Percentiles rank a stretch among this genome's conserved stretches.
Evolutionary conservation across 2,797 vertebrate genomes (phyloP).

Genomic region (Clarias pachynema): DNA sequence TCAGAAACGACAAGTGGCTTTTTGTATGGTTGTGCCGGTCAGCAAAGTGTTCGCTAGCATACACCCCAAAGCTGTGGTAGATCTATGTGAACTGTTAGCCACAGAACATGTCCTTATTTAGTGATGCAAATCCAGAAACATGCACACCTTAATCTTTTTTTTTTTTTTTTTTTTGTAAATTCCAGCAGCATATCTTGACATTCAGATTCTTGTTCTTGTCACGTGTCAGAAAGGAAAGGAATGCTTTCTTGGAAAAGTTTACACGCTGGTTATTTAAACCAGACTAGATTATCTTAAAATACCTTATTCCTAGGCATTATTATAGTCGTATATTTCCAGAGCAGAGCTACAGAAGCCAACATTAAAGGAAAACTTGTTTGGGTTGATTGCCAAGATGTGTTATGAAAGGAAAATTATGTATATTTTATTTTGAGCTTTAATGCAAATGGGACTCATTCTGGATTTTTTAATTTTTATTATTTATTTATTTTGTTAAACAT

Average conservation of each 20-base stretch:
- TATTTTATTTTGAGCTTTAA: background rate
- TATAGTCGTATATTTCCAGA: background rate
- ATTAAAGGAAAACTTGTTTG: background rate
- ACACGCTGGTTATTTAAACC: background rate
- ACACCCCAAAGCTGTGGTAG: constrained; percentile 29
- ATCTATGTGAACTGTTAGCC: constrained; percentile 18
- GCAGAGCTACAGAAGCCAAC: background rate
- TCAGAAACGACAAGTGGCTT: constrained; percentile 29
- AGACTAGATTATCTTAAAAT: background rate
- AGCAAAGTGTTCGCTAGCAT: constrained; percentile 37
- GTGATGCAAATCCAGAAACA: constrained; percentile 21
- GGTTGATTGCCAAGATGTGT: background rate
- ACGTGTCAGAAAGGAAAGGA: constrained; percentile 9
- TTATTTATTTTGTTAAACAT: too few relatives aligned
- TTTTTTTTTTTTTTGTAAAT: constrained; percentile 1
- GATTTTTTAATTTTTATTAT: background rate
- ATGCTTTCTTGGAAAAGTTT: constrained; percentile 1
- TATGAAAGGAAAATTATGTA: background rate
- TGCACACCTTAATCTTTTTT: background rate
- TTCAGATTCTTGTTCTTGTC: background rate
- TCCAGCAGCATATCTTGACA: constrained; percentile 13
- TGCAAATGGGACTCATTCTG: background rate
- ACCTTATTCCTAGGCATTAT: background rate
- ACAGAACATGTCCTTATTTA: constrained; percentile 51
- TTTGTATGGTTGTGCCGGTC: constrained; percentile 14